phyloP scores from a whole-genome alignment of 2,797 vertebrate genomes.

The Neosalanx taihuensis region DNA sequence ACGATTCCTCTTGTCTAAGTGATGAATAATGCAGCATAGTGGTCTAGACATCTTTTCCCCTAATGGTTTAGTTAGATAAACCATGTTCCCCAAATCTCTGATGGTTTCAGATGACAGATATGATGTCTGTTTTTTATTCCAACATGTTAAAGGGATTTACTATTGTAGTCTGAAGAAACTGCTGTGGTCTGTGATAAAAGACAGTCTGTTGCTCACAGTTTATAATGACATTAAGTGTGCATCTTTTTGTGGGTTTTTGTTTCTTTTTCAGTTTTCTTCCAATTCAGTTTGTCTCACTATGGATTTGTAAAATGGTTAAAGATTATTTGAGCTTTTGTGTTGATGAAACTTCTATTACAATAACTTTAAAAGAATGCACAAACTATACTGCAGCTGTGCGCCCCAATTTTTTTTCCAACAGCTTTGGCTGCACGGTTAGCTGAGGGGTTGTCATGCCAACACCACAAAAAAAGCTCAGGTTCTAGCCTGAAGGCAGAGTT shows the following conservation, averaged over 20 bases:
- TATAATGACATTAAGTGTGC: background rate
- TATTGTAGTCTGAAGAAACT: constrained; percentile 34
- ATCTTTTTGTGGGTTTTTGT: background rate
- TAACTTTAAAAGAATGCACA: constrained; percentile 24
- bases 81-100: constrained; percentile 20
- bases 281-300: background rate
- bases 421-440: constrained; percentile 43
- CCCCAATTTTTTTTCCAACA: constrained; percentile 38
- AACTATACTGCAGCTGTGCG: constrained; percentile 51
- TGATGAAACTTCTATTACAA: constrained; percentile 41
- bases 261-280: background rate
- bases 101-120: constrained; percentile 34
- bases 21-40: constrained; percentile 42
- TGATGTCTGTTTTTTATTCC: constrained; percentile 27
- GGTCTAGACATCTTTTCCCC: constrained; percentile 25
- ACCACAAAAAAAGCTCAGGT: constrained; percentile 47
- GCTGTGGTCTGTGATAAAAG: constrained; percentile 6
- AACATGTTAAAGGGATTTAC: constrained; percentile 18
- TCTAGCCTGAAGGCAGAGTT: constrained; percentile 10
- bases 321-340: constrained; percentile 21
- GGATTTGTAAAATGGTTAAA: constrained; percentile 32
- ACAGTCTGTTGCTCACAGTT: background rate
- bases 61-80: constrained; percentile 23
- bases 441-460: constrained; percentile 65
- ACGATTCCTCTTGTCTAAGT: constrained; percentile 12